These are phyloP conservation scores for Acestrorhynchus altus DNA, from an alignment of 2,797 vertebrate species.

Conservation along the genomic window DNA sequence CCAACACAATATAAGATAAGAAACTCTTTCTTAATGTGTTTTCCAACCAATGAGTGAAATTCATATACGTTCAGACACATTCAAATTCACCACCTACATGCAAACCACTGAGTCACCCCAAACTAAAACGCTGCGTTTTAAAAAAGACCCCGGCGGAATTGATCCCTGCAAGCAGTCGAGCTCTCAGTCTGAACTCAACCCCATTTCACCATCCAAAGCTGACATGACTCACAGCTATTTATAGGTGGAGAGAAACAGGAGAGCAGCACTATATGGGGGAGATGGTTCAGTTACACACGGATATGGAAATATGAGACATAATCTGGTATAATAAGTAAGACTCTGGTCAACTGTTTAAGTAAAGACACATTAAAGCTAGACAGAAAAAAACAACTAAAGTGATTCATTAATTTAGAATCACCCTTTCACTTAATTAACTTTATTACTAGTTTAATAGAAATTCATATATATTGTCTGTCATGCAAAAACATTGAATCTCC, in stretches of 20 bases:
- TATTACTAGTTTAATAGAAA: background rate
- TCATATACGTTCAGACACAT: background rate
- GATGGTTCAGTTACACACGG: conserved; percentile 45
- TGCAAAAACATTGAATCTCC: no score
- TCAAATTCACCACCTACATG: conserved; percentile 42
- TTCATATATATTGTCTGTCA: background rate
- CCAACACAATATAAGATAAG: no score
- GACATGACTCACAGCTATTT: conserved; percentile 61
- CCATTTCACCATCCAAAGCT: conserved; percentile 43
- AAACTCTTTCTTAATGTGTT: no score
- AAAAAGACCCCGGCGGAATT: conserved; percentile 43
- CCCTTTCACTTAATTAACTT: background rate
- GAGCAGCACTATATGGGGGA: conserved; percentile 45
- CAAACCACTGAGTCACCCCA: conserved; percentile 52
- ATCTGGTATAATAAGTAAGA: conserved; percentile 43
- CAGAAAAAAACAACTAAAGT: background rate
- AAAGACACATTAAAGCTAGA: conserved; percentile 27
- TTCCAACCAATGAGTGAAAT: background rate
- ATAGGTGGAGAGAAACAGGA: conserved; percentile 47
- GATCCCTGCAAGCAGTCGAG: conserved; percentile 40
- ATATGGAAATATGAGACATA: conserved; percentile 38
- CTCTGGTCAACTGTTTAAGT: conserved; percentile 27
- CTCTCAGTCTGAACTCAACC: conserved; percentile 40
- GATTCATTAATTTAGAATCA: background rate
- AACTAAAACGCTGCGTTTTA: conserved; percentile 48